Evolutionary conservation across 2,797 vertebrate species (phyloP).

Genomic region (Clarias laeviceps): DNA sequence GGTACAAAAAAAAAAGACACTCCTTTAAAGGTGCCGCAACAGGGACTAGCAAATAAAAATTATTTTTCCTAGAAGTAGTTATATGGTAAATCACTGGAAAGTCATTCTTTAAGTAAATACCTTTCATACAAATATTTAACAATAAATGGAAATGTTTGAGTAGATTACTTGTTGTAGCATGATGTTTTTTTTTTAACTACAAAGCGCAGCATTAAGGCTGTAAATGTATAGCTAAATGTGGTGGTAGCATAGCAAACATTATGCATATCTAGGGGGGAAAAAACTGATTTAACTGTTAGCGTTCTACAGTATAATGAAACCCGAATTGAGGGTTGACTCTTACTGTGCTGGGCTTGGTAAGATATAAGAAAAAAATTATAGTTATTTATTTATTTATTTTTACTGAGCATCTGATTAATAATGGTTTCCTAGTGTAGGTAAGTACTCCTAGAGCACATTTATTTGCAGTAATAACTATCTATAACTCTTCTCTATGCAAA

Average conservation of each 20-base stretch:
- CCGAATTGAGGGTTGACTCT: not conserved
- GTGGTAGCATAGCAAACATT: no score
- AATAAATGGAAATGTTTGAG: no score
- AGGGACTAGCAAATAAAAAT: not conserved
- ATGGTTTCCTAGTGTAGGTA: not conserved
- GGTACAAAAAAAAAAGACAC: not conserved
- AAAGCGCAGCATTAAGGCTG: not conserved
- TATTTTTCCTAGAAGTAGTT: no score
- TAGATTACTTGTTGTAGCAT: not conserved
- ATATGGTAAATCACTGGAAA: no score
- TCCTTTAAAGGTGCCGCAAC: not conserved
- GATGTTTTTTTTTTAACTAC: not conserved
- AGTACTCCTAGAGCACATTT: not conserved
- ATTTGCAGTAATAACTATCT: not conserved
- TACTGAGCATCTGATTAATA: not conserved
- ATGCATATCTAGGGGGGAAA: not conserved
- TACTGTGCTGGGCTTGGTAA: not conserved
- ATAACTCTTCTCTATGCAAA: constrained; percentile 18
- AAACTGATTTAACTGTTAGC: not conserved
- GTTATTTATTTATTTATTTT: no score
- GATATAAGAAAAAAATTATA: not conserved
- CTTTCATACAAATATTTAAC: no score
- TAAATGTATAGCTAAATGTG: not conserved
- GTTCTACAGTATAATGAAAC: not conserved
- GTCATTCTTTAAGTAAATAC: no score